A percentile compares a stretch with the other conserved stretches of the same genome.
phyloP scores from a whole-genome alignment of 2,888 invertebrate species.

The Trissoscelio sp. region DNA sequence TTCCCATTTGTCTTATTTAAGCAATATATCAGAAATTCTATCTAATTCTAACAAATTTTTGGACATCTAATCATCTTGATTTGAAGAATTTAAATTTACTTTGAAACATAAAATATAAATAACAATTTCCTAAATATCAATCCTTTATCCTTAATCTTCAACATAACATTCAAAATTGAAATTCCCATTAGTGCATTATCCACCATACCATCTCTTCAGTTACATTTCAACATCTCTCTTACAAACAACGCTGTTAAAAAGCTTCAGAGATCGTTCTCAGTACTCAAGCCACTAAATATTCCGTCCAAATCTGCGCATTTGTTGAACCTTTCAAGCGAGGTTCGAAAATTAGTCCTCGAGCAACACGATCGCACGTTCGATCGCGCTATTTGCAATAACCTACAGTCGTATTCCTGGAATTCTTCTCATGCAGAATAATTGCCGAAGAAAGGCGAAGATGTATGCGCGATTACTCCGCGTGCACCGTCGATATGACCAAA shows the following conservation, averaged over 20 bases:
- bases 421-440: slow-evolving; percentile 45
- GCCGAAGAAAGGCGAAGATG: slow-evolving; percentile 44
- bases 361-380: slow-evolving; percentile 27
- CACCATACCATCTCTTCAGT: neutral
- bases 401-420: slow-evolving; percentile 31
- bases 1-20: too few relatives aligned
- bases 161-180: slow-evolving; percentile 1
- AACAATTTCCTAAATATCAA: neutral
- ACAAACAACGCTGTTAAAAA: neutral
- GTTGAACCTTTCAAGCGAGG: slow-evolving; percentile 7
- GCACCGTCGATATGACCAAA: slow-evolving; percentile 40
- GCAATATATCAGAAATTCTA: too few relatives aligned
- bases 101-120: neutral
- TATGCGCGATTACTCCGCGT: slow-evolving; percentile 28
- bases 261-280: slow-evolving; percentile 2
- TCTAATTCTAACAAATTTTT: too few relatives aligned
- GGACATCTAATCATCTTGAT: too few relatives aligned
- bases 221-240: neutral
- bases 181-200: neutral
- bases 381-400: slow-evolving; percentile 21
- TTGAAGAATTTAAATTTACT: too few relatives aligned
- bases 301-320: too few relatives aligned
- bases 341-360: slow-evolving; percentile 36
- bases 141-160: neutral
- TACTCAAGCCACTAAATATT: too few relatives aligned